Percentiles rank a stretch among this genome's conserved stretches.
Conservation (phyloP, 2,888 invertebrate genomes). For the Rosalia funebris region DNA sequence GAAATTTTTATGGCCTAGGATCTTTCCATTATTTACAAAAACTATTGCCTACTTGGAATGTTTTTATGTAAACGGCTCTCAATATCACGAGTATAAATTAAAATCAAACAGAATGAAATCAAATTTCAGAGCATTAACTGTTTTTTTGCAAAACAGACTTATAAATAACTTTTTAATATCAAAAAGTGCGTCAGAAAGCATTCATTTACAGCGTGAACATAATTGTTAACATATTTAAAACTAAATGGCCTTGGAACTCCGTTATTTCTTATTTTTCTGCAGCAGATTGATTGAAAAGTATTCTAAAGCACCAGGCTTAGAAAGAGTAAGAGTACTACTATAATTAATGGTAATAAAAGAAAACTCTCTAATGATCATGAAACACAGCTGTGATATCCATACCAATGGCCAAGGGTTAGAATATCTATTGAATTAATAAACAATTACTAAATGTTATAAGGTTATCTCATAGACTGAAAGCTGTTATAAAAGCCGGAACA, state of each 20-base stretch:
- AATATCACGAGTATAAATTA: neutral
- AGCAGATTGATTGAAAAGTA: neutral
- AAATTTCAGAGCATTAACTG: neutral
- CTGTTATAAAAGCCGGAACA: constrained; percentile 1
- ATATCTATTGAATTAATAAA: neutral
- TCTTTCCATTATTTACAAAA: neutral
- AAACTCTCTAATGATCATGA: constrained; percentile 1
- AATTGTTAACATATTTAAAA: constrained; percentile 1
- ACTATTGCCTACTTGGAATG: neutral
- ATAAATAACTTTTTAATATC: constrained; percentile 12
- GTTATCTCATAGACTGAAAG: neutral
- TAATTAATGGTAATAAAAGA: neutral
- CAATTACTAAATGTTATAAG: neutral
- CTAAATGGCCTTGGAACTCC: neutral
- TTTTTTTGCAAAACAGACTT: constrained; percentile 10
- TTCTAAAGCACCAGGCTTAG: neutral
- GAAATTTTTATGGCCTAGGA: neutral
- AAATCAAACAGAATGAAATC: neutral
- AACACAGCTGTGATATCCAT: neutral
- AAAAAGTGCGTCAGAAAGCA: constrained; percentile 10
- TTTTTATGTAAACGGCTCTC: neutral
- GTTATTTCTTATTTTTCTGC: neutral
- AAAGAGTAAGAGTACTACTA: neutral
- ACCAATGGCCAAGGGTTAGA: neutral
- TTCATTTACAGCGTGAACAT: constrained; percentile 4